These are phyloP conservation scores for Phymanthus crucifer DNA, from an alignment of 92 coral and sea anemone species.

Conservation along the genomic window DNA sequence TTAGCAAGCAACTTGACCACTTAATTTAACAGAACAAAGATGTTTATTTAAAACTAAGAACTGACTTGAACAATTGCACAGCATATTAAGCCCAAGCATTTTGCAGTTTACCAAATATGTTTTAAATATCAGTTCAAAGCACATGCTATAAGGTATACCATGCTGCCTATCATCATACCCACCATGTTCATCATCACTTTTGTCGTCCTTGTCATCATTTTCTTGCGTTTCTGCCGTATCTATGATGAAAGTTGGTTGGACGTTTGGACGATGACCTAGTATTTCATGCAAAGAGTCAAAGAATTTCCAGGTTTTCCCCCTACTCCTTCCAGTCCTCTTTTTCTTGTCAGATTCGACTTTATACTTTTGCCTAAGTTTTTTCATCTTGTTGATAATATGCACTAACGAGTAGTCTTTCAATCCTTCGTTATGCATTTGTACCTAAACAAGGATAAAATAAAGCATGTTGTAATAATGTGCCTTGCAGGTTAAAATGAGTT, in stretches of 20 bases:
- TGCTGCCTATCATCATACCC: not conserved
- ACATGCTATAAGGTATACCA: too few relatives aligned
- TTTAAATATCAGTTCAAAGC: too few relatives aligned
- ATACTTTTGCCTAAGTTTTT: not conserved
- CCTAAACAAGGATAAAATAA: not conserved
- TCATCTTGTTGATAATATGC: not conserved
- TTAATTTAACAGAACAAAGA: not conserved
- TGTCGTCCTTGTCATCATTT: not conserved
- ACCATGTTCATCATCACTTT: conserved; percentile 15
- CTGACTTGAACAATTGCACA: not conserved
- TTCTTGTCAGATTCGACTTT: not conserved
- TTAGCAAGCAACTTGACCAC: conserved; percentile 4
- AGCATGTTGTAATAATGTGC: not conserved
- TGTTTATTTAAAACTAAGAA: not conserved
- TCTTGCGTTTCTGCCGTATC: conserved; percentile 12
- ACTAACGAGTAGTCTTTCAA: not conserved
- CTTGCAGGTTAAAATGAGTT: not conserved
- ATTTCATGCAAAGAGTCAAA: conserved; percentile 17
- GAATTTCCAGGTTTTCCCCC: not conserved
- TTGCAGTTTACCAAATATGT: not conserved
- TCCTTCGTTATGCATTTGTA: not conserved
- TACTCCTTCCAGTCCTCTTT: not conserved
- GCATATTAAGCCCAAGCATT: not conserved
- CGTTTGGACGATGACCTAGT: conserved; percentile 40
- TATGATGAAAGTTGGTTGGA: conserved; percentile 9